Conservation (phyloP, 2,113 vertebrate genomes). For the Oreochromis niloticus region DNA sequence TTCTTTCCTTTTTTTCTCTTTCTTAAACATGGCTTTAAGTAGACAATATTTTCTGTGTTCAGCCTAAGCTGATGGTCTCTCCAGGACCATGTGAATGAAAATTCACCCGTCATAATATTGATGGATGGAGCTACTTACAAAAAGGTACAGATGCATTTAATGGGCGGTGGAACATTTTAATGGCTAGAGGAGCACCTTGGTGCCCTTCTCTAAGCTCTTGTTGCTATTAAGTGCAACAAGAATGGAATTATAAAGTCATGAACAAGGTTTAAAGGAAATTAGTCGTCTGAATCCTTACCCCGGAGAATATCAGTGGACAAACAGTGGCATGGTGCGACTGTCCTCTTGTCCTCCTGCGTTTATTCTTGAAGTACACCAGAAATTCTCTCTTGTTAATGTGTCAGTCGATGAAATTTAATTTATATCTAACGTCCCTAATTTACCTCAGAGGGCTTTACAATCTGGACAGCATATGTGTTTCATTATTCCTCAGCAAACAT, state of each 20-base stretch:
- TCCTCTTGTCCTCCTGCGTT: not conserved
- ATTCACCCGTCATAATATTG: constrained; percentile 51
- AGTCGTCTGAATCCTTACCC: not conserved
- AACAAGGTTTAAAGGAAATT: constrained; percentile 14
- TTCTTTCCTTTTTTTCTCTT: not conserved
- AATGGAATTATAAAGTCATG: constrained; percentile 40
- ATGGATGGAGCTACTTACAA: constrained; percentile 53
- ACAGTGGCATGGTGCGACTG: not conserved
- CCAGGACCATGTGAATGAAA: not conserved
- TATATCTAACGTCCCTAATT: not conserved
- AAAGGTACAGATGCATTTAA: constrained; percentile 59
- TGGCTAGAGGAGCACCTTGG: constrained; percentile 48
- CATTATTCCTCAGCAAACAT: not conserved
- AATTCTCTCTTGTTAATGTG: not conserved
- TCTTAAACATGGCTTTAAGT: not conserved
- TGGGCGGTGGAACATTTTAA: constrained; percentile 52
- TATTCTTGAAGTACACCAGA: not conserved
- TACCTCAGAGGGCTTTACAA: not conserved
- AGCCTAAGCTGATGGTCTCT: constrained; percentile 4
- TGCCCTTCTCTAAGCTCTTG: constrained; percentile 9
- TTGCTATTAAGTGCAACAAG: constrained; percentile 28
- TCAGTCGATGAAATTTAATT: not conserved
- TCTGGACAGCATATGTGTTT: not conserved
- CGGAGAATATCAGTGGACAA: not conserved
- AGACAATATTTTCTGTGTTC: constrained; percentile 23